phyloP scores from a whole-genome alignment of 2,113 vertebrate genomes.

The Bucco capensis region DNA sequence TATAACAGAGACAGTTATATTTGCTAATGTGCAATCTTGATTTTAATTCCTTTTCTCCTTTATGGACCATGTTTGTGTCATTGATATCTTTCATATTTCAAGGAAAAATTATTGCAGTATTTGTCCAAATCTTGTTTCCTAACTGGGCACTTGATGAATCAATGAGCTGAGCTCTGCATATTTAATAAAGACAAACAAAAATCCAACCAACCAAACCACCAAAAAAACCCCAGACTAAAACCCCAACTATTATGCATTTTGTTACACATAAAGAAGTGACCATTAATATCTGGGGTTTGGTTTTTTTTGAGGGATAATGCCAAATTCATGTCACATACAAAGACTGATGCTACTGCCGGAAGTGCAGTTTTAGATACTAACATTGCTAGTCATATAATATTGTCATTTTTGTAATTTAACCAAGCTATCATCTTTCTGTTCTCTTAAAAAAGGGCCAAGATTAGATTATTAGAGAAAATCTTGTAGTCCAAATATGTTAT shows the following conservation, averaged over 20 bases:
- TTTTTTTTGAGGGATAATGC: neutral
- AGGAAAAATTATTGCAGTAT: neutral
- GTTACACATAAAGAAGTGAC: neutral
- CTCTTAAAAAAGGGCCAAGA: constrained; percentile 12
- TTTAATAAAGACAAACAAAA: neutral
- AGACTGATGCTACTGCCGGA: neutral
- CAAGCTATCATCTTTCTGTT: neutral
- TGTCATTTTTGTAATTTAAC: constrained; percentile 7
- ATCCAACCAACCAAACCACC: rapidly evolving
- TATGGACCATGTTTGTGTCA: neutral
- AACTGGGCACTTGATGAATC: neutral
- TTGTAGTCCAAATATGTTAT: constrained; percentile 22
- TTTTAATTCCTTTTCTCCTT: neutral
- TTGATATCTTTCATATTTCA: neutral
- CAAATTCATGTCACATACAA: neutral
- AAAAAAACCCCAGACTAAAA: rapidly evolving
- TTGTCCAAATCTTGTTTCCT: neutral
- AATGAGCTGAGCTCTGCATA: neutral
- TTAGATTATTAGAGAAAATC: constrained; percentile 24
- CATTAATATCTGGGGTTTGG: neutral
- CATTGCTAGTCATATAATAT: neutral
- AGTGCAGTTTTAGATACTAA: neutral
- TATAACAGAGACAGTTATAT: neutral
- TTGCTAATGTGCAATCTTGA: neutral
- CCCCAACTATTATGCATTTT: neutral